A percentile compares a stretch with the other conserved stretches of the same genome.
Evolutionary conservation across 2,113 vertebrate species (phyloP).

Genomic region (Pholis gunnellus): DNA sequence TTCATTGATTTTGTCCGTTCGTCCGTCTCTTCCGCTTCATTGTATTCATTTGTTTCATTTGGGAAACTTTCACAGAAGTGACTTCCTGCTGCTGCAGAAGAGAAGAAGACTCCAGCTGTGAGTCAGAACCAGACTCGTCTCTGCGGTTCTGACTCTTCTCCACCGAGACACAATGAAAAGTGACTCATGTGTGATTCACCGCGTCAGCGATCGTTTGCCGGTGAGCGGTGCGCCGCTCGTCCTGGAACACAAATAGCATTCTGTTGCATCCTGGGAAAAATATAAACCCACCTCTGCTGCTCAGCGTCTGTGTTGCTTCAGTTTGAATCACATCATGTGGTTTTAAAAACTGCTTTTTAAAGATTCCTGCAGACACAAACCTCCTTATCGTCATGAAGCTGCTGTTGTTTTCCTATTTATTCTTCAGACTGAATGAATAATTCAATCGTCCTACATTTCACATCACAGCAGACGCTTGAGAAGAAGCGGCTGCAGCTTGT

Average conservation of each 20-base stretch:
- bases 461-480: conserved; percentile 18
- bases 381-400: not conserved
- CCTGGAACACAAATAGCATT: conserved; percentile 33
- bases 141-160: not conserved
- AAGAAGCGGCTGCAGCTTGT: not conserved
- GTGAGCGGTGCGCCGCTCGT: not conserved
- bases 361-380: conserved; percentile 7
- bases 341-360: conserved; percentile 1
- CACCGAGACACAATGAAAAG: conserved; percentile 19
- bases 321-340: not conserved
- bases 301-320: not conserved
- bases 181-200: conserved; percentile 61
- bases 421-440: conserved; percentile 17
- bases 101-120: not conserved
- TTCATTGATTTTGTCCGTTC: not conserved
- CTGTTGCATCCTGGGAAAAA: conserved; percentile 21
- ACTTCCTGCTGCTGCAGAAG: not conserved
- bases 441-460: conserved; percentile 29
- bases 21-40: not conserved
- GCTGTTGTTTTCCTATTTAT: not conserved
- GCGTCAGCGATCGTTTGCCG: conserved; percentile 11
- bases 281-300: conserved; percentile 40
- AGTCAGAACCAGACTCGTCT: conserved; percentile 26
- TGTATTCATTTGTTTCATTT: not conserved
- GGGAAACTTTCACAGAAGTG: conserved; percentile 16